Conservation (phyloP, 2,888 invertebrate genomes). For the Cinara cedri region DNA sequence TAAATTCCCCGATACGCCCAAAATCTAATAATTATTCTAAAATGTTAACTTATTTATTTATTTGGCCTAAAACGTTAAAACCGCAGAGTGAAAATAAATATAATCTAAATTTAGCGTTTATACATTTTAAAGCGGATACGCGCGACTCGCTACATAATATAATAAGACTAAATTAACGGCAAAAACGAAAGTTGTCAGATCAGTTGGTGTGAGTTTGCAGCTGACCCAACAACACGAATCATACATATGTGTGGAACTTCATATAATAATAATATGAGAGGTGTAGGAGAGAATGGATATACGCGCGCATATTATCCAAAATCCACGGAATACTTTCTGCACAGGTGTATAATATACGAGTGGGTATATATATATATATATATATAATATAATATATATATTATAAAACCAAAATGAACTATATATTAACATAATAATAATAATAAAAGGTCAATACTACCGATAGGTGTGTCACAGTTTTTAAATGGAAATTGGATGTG, state of each 20-base stretch:
- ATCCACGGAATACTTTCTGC: constrained; percentile 35
- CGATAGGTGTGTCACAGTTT: too few species aligned
- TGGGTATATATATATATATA: too few species aligned
- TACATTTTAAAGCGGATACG: constrained; percentile 28
- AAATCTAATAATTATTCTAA: too few species aligned
- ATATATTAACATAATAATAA: too few species aligned
- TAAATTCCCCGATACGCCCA: too few species aligned
- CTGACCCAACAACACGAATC: background rate
- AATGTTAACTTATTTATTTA: too few species aligned
- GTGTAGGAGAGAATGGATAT: constrained; percentile 43
- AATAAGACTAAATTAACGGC: constrained; percentile 13
- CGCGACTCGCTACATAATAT: background rate
- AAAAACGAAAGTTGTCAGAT: constrained; percentile 52
- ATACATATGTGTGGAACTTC: constrained; percentile 18
- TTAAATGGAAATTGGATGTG: too few species aligned
- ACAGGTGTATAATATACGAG: too few species aligned
- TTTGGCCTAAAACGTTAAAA: too few species aligned
- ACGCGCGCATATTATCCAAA: constrained; percentile 5
- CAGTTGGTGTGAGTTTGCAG: constrained; percentile 6
- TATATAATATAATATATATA: too few species aligned
- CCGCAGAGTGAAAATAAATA: constrained; percentile 27
- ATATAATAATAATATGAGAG: background rate
- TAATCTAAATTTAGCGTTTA: constrained; percentile 4
- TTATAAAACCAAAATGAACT: too few species aligned
- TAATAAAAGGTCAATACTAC: too few species aligned